phyloP scores from a whole-genome alignment of 2,888 invertebrate species.

The Heliconius charithonia region DNA sequence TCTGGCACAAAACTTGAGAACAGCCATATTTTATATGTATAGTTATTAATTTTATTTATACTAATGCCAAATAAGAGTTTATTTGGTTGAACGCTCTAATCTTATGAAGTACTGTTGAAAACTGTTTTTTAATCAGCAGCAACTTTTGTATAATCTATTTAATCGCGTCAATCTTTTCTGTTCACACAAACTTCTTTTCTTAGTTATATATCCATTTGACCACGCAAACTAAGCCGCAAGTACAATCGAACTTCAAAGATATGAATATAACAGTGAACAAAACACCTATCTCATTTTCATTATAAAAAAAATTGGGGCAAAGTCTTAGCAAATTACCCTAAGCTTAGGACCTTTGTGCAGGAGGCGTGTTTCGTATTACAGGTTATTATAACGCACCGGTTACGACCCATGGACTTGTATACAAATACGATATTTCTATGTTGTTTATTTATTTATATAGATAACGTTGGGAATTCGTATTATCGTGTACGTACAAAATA shows the following conservation, averaged over 20 bases:
- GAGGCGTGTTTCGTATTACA: slow-evolving; percentile 42
- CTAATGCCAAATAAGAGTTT: background rate
- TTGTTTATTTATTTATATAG: slow-evolving; percentile 21
- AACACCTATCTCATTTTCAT: slow-evolving; percentile 60
- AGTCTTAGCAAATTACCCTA: slow-evolving; percentile 55
- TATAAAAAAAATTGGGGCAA: slow-evolving; percentile 58
- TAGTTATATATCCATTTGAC: background rate
- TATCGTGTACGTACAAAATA: background rate
- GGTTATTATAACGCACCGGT: slow-evolving; percentile 39
- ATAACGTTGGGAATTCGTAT: background rate
- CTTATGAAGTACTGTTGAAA: background rate
- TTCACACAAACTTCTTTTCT: too few relatives aligned
- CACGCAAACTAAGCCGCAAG: background rate
- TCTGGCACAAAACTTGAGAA: slow-evolving; percentile 45
- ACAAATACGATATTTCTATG: slow-evolving; percentile 21
- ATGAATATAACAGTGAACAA: background rate
- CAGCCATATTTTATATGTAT: background rate
- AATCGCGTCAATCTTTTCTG: background rate
- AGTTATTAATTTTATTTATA: background rate
- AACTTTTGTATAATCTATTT: background rate
- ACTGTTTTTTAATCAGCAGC: too few relatives aligned
- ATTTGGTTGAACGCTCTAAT: background rate
- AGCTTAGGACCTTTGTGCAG: slow-evolving; percentile 47
- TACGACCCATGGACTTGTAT: slow-evolving; percentile 27
- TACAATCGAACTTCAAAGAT: background rate